Evolutionary conservation across 2,888 invertebrate genomes (phyloP).

Genomic region (Pilophorus perplexus): DNA sequence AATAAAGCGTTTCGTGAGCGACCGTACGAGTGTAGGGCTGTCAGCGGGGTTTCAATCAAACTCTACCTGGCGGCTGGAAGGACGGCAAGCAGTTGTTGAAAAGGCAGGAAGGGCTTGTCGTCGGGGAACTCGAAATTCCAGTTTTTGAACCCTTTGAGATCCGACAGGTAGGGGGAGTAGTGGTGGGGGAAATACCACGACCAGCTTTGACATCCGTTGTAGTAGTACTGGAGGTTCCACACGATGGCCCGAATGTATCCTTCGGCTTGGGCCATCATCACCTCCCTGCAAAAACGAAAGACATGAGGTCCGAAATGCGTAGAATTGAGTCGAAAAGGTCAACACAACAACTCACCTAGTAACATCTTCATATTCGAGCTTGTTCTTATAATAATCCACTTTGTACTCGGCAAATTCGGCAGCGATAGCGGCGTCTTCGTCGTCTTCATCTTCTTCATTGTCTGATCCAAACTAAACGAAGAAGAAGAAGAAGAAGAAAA

Average conservation of each 20-base stretch:
- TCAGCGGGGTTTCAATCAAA: not conserved
- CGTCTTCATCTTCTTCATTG: slow-evolving; percentile 48
- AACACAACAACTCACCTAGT: slow-evolving; percentile 61
- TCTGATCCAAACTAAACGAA: slow-evolving; percentile 48
- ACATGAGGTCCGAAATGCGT: not conserved
- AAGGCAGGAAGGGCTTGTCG: slow-evolving; percentile 86
- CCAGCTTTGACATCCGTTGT: slow-evolving; percentile 95
- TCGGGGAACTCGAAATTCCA: slow-evolving; percentile 77
- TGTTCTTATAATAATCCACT: slow-evolving; percentile 86
- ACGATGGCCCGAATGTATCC: slow-evolving; percentile 91
- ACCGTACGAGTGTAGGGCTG: too few species aligned
- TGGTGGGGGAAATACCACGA: slow-evolving; percentile 98
- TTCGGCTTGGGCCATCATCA: slow-evolving; percentile 76
- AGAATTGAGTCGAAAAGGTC: not conserved
- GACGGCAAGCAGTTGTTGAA: slow-evolving; percentile 82
- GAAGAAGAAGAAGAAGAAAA: not conserved
- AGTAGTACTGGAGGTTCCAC: slow-evolving; percentile 96
- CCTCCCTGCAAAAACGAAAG: slow-evolving; percentile 54
- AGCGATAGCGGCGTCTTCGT: slow-evolving; percentile 41
- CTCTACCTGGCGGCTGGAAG: slow-evolving; percentile 71
- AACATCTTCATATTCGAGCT: slow-evolving; percentile 76
- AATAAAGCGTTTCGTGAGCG: not conserved
- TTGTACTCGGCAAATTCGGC: slow-evolving; percentile 80
- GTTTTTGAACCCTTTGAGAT: slow-evolving; percentile 76
- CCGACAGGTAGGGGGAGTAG: slow-evolving; percentile 95